These are phyloP conservation scores for Volucella inanis DNA, from an alignment of 2,888 invertebrate species.

Conservation along the genomic window DNA sequence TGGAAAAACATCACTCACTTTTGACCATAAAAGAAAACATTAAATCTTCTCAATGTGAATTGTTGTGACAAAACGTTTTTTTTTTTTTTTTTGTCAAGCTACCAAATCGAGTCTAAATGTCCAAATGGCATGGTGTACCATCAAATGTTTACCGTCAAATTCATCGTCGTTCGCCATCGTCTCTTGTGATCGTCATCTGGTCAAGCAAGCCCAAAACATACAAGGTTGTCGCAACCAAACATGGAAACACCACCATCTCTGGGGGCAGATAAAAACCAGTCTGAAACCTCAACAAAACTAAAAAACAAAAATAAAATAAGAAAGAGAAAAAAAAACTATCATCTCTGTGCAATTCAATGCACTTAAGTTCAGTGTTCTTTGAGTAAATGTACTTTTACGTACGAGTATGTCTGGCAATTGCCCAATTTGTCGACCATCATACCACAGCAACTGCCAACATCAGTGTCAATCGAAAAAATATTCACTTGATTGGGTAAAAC, in stretches of 20 bases:
- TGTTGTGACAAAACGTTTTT: neutral
- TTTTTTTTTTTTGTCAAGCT: conserved; percentile 1
- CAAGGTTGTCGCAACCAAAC: conserved; percentile 24
- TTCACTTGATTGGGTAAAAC: conserved; percentile 67
- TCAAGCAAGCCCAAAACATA: conserved; percentile 16
- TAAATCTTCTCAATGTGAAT: conserved; percentile 4
- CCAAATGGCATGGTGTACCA: neutral
- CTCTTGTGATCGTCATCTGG: conserved; percentile 17
- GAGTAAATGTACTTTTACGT: conserved; percentile 28
- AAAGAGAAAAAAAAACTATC: neutral
- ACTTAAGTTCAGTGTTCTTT: conserved; percentile 44
- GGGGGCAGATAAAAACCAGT: conserved; percentile 23
- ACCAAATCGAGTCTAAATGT: conserved; percentile 20
- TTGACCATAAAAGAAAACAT: neutral
- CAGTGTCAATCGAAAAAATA: conserved; percentile 60
- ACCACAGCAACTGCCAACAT: conserved; percentile 31
- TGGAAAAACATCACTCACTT: too few species aligned
- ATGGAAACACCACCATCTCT: conserved; percentile 23
- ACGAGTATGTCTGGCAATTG: conserved; percentile 47
- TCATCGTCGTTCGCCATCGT: too few species aligned
- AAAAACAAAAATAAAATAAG: neutral
- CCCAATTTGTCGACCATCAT: conserved; percentile 63
- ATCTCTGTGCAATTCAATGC: conserved; percentile 21
- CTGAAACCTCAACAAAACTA: neutral
- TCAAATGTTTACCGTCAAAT: conserved; percentile 27